Conservation (phyloP, 37 sponge, comb jelly and placozoan species). For the Ephydatia muelleri region DNA sequence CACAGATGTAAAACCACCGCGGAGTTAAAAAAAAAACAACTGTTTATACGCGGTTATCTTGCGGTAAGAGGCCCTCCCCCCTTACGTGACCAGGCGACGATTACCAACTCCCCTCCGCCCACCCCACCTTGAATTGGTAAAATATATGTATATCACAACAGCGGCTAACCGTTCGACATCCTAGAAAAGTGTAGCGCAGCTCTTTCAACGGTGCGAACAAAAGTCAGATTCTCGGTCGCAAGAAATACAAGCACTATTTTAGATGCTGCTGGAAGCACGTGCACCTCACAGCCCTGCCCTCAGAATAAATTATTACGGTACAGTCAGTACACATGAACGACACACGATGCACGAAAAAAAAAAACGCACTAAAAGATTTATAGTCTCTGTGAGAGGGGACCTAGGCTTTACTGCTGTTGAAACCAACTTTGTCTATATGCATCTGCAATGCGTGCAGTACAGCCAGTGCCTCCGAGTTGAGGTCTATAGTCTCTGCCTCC, state of each 20-base stretch:
- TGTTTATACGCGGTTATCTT: neutral
- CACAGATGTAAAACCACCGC: too few species aligned
- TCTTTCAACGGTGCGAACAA: neutral
- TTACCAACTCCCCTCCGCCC: neutral
- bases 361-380: neutral
- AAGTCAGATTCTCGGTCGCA: neutral
- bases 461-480: constrained; percentile 18
- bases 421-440: constrained; percentile 31
- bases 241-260: too few species aligned
- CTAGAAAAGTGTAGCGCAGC: too few species aligned
- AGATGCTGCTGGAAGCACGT: neutral
- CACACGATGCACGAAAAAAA: neutral
- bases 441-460: constrained; percentile 48
- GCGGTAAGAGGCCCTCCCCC: neutral
- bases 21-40: too few species aligned
- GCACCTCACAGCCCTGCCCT: neutral
- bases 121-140: neutral
- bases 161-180: neutral
- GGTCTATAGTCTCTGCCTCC: constrained; percentile 29
- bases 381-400: neutral
- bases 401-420: neutral
- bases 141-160: neutral
- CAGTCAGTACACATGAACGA: neutral
- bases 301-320: neutral
- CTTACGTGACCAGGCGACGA: neutral